Conservation (phyloP, 2,113 vertebrate species). For the Carassius gibelio region DNA sequence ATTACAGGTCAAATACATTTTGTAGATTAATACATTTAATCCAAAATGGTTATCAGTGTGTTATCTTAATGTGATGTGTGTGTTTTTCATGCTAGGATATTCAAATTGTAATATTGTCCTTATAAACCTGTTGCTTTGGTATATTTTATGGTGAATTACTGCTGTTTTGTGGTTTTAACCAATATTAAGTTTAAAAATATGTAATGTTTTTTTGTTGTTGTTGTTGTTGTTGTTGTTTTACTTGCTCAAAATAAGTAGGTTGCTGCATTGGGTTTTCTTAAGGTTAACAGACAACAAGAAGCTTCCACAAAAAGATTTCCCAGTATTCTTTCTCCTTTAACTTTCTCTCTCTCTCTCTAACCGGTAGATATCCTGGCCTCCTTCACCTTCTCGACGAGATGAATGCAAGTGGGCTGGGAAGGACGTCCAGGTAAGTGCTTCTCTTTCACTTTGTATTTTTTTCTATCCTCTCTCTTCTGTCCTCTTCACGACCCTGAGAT, state of each 20-base stretch:
- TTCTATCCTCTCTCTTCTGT: not conserved
- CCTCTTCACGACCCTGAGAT: conserved; percentile 1
- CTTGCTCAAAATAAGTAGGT: not conserved
- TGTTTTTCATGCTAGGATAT: not conserved
- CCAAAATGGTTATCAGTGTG: not conserved
- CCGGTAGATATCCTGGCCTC: conserved; percentile 90
- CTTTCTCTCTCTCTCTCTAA: conserved; percentile 16
- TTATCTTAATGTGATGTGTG: not conserved
- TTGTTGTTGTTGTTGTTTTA: not conserved
- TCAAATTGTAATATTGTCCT: not conserved
- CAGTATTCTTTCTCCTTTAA: not conserved
- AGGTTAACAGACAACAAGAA: not conserved
- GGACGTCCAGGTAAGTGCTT: conserved; percentile 84
- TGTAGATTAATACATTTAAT: not conserved
- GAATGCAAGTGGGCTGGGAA: conserved; percentile 99
- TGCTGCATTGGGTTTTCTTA: not conserved
- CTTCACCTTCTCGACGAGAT: conserved; percentile 87
- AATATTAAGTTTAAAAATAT: not conserved
- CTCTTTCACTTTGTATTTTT: not conserved
- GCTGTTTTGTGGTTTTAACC: not conserved
- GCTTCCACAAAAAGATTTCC: not conserved
- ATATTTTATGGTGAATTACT: not conserved
- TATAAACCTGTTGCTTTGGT: not conserved
- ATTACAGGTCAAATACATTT: not conserved
- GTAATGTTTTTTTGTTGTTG: not conserved